These are phyloP conservation scores for Colossoma macropomum DNA, from an alignment of 2,113 vertebrate species.

Conservation along the genomic window DNA sequence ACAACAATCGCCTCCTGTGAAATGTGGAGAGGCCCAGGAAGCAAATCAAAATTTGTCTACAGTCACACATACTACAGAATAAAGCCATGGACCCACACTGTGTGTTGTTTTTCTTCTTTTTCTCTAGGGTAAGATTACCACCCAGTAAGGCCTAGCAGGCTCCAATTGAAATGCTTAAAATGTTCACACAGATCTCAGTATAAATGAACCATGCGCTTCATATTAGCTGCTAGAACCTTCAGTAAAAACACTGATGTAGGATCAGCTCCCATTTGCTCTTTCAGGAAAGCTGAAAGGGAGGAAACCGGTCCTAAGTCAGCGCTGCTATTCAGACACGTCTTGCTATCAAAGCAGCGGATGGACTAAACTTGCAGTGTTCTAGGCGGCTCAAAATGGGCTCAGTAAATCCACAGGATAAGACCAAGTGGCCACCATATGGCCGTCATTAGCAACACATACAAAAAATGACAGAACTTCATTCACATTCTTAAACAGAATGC, in stretches of 20 bases:
- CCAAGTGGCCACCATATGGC: background rate
- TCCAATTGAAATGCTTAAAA: background rate
- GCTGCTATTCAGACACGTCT: no score
- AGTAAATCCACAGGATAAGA: constrained; percentile 5
- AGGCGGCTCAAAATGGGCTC: background rate
- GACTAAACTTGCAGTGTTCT: background rate
- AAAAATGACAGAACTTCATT: background rate
- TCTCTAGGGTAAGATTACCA: background rate
- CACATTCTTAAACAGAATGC: no score
- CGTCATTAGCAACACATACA: background rate
- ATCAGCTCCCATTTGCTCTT: background rate
- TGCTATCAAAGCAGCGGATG: no score
- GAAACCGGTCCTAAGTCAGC: no score
- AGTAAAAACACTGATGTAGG: background rate
- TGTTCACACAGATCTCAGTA: background rate
- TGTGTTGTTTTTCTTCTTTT: background rate
- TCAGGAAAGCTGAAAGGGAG: no score
- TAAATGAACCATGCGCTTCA: background rate
- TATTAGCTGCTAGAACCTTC: background rate
- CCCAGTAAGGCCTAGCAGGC: background rate
- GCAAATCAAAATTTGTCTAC: no score
- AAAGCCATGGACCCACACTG: background rate
- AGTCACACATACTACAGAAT: constrained; percentile 14
- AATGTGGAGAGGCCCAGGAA: background rate
- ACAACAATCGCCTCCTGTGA: background rate